These are phyloP conservation scores for Martes martes DNA, from an alignment of 2,113 vertebrate species.

Conservation along the genomic window DNA sequence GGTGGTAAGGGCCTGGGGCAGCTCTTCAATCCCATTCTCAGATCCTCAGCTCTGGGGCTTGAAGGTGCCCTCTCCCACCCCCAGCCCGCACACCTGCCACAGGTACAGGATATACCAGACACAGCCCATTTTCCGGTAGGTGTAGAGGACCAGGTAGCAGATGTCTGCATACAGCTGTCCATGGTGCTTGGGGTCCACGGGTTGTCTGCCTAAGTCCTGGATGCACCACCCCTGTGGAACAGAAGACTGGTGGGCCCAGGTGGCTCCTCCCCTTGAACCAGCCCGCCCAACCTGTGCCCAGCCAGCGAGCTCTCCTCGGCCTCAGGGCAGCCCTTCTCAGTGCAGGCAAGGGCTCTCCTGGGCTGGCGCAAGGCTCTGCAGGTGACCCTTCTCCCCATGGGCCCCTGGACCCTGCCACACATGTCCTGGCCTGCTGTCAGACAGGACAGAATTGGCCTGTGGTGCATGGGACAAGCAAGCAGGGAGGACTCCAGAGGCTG, in stretches of 20 bases:
- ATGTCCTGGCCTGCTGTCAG: neutral
- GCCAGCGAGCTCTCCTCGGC: neutral
- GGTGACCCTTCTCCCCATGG: neutral
- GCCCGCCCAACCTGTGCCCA: neutral
- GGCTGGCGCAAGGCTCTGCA: neutral
- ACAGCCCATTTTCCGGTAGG: constrained; percentile 82
- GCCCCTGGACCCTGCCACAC: neutral
- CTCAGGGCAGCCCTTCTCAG: neutral
- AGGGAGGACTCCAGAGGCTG: neutral
- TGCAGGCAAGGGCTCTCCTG: no score
- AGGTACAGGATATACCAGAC: constrained; percentile 88
- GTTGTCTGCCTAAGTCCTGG: constrained; percentile 83
- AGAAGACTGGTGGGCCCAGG: accelerated
- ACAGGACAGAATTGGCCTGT: neutral
- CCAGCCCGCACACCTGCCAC: constrained; percentile 85
- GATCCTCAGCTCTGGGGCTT: neutral
- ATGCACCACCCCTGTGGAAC: constrained; percentile 87
- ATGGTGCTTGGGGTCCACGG: constrained; percentile 75
- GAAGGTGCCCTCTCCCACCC: neutral
- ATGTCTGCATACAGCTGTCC: constrained; percentile 87
- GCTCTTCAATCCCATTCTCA: neutral
- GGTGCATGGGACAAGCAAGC: neutral
- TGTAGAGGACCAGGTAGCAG: constrained; percentile 92
- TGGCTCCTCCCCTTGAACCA: neutral
- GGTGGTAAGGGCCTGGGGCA: neutral